Base-by-base conservation (phyloP, 2,113 vertebrate species). In the Pantherophis guttatus region DNA sequence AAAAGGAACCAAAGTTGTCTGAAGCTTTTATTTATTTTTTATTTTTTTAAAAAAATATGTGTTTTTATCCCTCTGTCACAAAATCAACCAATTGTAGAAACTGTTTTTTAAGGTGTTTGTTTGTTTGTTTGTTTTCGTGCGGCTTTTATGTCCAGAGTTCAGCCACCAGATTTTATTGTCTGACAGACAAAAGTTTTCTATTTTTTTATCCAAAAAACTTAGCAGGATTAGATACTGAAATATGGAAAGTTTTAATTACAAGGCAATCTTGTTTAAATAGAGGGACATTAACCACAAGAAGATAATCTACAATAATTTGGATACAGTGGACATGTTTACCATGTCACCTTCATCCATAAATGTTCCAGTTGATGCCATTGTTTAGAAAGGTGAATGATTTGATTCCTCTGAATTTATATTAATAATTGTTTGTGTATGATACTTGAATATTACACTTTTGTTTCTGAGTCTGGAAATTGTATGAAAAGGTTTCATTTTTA, bases 1-100 rank as follows among this genome's bases (percentile, higher is more conserved):
- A 89, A 92, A 86, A 92, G 75, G 93, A 95, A 95, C 89, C 29
- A 95, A 57, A 52, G 96, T 95, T 91, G 87, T 92, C 93, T 97
- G 81, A 95, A 93, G 95, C 95, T 97, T 65, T 94, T 19, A 13
- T 90, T 19, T 91, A 17, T 17, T 88, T 92, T 94, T 94, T 3
- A 33, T 89, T 53, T 1, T 81, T 39, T 39, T 33, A 8, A 2
- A 33, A 33, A 75, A 75, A 29, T 11, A 8, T 81, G 17, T 81
- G 33, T 81, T 44, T 81, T 81, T 81, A 81, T 19, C 70, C 15
- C 39, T 13, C 88, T 52, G 88, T 50, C 86, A 29, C 33, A n/a
- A 39, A 94, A 48, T 10, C 2, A 92, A 92, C 91, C 92, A 90
- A 24, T 29, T 90, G 13, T 90, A 15, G 48, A 86, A 86, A n/a